Evolutionary conservation across 2,113 vertebrate species (phyloP).

Genomic region (Cephalophus harveyi): DNA sequence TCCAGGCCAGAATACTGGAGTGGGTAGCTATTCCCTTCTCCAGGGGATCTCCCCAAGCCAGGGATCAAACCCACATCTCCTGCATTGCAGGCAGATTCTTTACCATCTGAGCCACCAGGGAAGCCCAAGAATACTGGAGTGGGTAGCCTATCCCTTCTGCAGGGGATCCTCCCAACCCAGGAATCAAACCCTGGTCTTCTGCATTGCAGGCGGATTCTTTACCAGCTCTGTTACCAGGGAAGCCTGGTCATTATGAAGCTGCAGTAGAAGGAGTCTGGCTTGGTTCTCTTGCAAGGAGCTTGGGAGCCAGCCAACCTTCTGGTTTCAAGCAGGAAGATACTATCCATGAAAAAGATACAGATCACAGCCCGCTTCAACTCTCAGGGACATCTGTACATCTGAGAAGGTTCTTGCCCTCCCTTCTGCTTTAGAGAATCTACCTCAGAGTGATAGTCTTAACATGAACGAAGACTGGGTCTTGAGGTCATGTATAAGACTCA

Average conservation of each 20-base stretch:
- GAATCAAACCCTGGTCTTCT: not conserved
- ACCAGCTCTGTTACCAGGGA: not conserved
- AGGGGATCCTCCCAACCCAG: not conserved
- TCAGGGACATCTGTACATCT: not conserved
- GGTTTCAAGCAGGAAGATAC: not conserved
- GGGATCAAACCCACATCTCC: not conserved
- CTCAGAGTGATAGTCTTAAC: not conserved
- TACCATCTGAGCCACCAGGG: not conserved
- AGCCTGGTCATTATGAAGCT: not conserved
- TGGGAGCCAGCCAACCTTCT: not conserved
- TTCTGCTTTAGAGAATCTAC: not conserved
- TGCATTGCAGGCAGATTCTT: not conserved
- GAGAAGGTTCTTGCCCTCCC: not conserved
- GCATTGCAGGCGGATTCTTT: not conserved
- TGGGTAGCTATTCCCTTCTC: not conserved
- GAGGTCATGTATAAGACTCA: not conserved
- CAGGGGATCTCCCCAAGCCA: not conserved
- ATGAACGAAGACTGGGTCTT: not conserved
- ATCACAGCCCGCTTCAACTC: not conserved
- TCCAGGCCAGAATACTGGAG: not conserved
- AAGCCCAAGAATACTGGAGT: not conserved
- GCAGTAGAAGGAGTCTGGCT: not conserved
- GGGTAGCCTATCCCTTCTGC: not conserved
- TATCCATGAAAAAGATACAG: not conserved
- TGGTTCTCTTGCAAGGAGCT: not conserved